Evolutionary conservation across 1,140 invertebrate genomes (phyloP).

Genomic region (Calosoma granatense): DNA sequence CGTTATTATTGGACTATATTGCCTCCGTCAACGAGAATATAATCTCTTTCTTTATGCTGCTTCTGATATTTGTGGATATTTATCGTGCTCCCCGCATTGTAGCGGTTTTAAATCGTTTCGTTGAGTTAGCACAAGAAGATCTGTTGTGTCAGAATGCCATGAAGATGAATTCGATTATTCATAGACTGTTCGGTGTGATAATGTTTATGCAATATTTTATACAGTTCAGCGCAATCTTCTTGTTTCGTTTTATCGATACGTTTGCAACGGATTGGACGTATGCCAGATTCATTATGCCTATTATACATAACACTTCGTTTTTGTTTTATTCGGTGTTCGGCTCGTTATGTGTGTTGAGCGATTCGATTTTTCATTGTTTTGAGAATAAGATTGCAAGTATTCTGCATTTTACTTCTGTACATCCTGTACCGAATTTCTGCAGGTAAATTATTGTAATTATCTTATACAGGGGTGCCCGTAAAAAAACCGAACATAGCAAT

Average conservation of each 20-base stretch:
- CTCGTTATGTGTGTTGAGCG: not conserved
- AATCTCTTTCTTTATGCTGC: not conserved
- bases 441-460: too few relatives aligned
- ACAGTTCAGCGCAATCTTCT: not conserved
- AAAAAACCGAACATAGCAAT: too few relatives aligned
- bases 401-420: not conserved
- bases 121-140: not conserved
- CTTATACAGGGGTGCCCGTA: too few relatives aligned
- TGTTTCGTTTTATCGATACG: not conserved
- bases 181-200: not conserved
- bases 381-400: not conserved
- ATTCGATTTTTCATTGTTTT: not conserved
- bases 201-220: not conserved
- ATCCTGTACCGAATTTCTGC: not conserved
- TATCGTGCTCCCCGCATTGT: not conserved
- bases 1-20: not conserved
- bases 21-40: not conserved
- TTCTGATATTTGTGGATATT: not conserved
- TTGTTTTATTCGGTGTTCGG: constrained; percentile 5
- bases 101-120: not conserved
- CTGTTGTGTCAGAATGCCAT: not conserved
- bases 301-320: constrained; percentile 3
- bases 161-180: not conserved
- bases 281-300: not conserved
- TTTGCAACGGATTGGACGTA: constrained; percentile 1